Conservation (phyloP, 2,797 vertebrate species). For the Manis pentadactyla region DNA sequence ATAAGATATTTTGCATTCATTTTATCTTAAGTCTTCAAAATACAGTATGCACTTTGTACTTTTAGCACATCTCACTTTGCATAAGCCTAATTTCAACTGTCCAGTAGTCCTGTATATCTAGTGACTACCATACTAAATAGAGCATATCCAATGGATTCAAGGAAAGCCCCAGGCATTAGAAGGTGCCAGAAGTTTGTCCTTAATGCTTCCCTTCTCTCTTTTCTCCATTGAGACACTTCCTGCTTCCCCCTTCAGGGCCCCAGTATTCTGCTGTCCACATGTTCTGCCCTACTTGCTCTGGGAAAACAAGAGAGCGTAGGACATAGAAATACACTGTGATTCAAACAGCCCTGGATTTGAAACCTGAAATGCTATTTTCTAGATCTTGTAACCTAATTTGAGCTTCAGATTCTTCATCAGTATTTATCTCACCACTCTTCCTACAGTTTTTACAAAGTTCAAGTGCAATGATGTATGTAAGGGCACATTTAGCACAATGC, state of each 20-base stretch:
- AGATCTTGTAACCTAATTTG: neutral
- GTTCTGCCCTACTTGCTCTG: neutral
- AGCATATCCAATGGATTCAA: neutral
- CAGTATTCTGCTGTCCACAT: neutral
- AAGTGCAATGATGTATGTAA: neutral
- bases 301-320: neutral
- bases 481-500: neutral
- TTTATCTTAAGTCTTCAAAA: constrained; percentile 17
- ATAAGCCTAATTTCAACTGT: neutral
- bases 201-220: neutral
- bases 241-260: neutral
- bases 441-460: neutral
- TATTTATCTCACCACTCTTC: neutral
- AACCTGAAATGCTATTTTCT: neutral
- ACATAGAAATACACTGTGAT: neutral
- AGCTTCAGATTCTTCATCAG: neutral
- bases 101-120: neutral
- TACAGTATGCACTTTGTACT: neutral
- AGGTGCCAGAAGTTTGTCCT: neutral
- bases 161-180: neutral
- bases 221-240: neutral
- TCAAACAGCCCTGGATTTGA: neutral
- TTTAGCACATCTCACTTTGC: neutral
- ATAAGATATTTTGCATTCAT: neutral
- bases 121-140: neutral